Percentiles rank a stretch among this genome's conserved stretches.
Evolutionary conservation across 2,888 invertebrate genomes (phyloP).

Genomic region (Stenodera caucasica): DNA sequence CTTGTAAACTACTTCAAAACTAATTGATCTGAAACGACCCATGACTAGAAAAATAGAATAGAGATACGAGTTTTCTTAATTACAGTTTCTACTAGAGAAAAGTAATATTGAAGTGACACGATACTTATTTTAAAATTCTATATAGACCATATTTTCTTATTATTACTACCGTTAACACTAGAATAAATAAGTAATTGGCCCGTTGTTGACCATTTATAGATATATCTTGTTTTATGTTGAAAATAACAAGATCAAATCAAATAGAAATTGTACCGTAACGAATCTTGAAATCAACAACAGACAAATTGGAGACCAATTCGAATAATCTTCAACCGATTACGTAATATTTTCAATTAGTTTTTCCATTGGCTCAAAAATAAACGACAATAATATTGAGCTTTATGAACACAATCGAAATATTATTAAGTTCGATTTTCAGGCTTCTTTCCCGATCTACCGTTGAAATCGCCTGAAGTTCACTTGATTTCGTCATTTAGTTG

Average conservation of each 20-base stretch:
- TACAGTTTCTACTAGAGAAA: too few species aligned
- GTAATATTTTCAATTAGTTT: not conserved
- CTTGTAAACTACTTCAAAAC: not conserved
- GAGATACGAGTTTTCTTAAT: too few species aligned
- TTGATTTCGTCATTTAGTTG: too few species aligned
- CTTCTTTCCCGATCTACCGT: not conserved
- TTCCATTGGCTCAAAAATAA: not conserved
- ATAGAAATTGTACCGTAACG: not conserved
- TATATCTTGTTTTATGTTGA: not conserved
- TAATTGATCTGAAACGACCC: slow-evolving; percentile 6
- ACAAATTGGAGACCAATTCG: not conserved
- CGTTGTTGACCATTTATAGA: not conserved
- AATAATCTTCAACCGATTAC: not conserved
- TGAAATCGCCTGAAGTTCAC: too few species aligned
- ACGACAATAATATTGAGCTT: not conserved
- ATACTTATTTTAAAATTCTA: too few species aligned
- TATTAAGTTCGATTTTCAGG: too few species aligned
- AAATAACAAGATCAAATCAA: not conserved
- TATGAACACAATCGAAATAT: not conserved
- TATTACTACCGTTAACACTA: not conserved
- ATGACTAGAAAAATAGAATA: not conserved
- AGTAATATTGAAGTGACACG: too few species aligned
- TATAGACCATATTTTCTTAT: too few species aligned
- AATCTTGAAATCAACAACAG: not conserved
- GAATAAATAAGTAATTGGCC: not conserved